phyloP scores from a whole-genome alignment of 2,113 vertebrate species.

The Phylloscopus whistleri region DNA sequence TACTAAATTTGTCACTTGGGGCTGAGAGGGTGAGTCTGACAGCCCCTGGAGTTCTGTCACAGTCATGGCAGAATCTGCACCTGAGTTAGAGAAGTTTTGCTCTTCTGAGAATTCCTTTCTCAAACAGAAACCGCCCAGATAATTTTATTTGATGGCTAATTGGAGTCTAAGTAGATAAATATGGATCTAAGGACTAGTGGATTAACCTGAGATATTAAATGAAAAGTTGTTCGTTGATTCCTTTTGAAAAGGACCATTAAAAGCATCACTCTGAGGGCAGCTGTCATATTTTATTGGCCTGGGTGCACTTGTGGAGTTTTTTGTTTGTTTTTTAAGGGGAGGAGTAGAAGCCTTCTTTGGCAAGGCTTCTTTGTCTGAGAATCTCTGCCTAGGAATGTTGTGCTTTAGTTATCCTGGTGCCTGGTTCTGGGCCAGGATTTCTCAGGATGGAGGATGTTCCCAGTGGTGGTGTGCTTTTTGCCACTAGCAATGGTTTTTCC shows the following conservation, averaged over 20 bases:
- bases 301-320: not conserved
- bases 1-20: not conserved
- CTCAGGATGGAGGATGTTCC: conserved; percentile 17
- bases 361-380: conserved; percentile 12
- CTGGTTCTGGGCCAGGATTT: conserved; percentile 30
- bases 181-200: not conserved
- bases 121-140: not conserved
- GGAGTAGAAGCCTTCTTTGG: conserved; percentile 6
- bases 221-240: not conserved
- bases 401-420: conserved; percentile 30
- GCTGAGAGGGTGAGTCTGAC: not conserved
- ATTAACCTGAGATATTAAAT: not conserved
- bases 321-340: conserved; percentile 20
- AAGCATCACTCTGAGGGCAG: not conserved
- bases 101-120: not conserved
- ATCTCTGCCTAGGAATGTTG: conserved; percentile 35
- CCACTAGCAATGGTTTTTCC: conserved; percentile 35
- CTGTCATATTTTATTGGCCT: not conserved
- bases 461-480: not conserved
- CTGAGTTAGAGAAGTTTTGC: not conserved
- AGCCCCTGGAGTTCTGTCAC: not conserved
- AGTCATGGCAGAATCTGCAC: not conserved
- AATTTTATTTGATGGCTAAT: not conserved
- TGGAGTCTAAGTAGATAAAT: not conserved
- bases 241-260: not conserved